These are phyloP conservation scores for Brachyrhaphis roseni DNA, from an alignment of 2,797 vertebrate species.

Conservation along the genomic window DNA sequence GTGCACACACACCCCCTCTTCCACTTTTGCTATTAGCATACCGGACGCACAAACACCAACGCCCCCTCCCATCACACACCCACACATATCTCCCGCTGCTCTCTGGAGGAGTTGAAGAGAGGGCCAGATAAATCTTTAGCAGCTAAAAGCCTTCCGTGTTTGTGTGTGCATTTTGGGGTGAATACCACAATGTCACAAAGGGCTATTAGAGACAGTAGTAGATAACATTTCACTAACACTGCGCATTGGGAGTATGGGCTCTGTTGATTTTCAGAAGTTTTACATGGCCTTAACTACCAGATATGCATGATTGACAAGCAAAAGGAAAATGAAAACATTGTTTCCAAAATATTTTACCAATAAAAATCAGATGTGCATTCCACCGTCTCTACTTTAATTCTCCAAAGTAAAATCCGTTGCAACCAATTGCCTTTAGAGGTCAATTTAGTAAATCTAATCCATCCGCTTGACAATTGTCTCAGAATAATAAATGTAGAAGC, in stretches of 20 bases:
- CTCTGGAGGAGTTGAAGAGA: slow-evolving; percentile 60
- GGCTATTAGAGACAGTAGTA: slow-evolving; percentile 5
- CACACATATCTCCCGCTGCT: slow-evolving; percentile 25
- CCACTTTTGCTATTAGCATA: slow-evolving; percentile 33
- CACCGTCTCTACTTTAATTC: background rate
- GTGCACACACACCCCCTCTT: background rate
- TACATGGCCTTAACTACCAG: background rate
- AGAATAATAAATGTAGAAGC: background rate
- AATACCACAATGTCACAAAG: slow-evolving; percentile 7
- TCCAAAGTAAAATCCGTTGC: background rate
- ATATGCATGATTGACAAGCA: background rate
- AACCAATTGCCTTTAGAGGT: background rate
- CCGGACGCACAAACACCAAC: slow-evolving; percentile 41
- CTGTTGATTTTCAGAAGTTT: background rate
- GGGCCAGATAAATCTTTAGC: slow-evolving; percentile 61
- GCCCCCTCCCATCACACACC: background rate
- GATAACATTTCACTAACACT: background rate
- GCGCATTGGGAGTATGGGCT: background rate
- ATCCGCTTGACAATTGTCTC: background rate
- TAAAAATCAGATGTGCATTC: background rate
- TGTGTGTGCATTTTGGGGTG: slow-evolving; percentile 8
- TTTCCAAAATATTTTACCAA: background rate
- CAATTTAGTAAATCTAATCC: background rate
- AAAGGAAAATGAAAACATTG: background rate
- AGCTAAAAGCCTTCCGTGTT: slow-evolving; percentile 38